Evolutionary conservation across 2,888 invertebrate genomes (phyloP).

Genomic region (Sarcophaga rosellei): DNA sequence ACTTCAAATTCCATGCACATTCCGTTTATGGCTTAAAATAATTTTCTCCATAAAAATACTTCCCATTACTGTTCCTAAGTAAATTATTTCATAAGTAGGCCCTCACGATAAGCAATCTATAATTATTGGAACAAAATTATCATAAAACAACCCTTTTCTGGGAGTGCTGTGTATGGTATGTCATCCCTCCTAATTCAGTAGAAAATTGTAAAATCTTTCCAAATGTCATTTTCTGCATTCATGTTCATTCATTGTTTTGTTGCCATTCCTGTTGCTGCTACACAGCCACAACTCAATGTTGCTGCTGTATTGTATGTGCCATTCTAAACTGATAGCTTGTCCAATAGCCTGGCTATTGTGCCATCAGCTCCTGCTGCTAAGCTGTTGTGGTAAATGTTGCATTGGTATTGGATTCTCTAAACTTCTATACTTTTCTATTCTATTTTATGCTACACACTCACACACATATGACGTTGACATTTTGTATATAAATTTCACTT

Average conservation of each 20-base stretch:
- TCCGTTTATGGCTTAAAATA: too few relatives aligned
- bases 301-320: not conserved
- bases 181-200: too few relatives aligned
- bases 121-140: too few relatives aligned
- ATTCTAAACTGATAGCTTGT: not conserved
- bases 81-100: too few relatives aligned
- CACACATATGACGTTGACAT: conserved; percentile 58
- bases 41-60: too few relatives aligned
- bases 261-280: not conserved
- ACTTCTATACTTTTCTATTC: not conserved
- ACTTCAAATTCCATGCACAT: too few relatives aligned
- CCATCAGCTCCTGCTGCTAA: not conserved
- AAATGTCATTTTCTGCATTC: conserved; percentile 51
- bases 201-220: conserved; percentile 17
- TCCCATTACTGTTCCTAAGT: too few relatives aligned
- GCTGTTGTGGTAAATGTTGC: conserved; percentile 36
- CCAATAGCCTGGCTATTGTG: not conserved
- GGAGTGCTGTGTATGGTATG: too few relatives aligned
- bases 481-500: conserved; percentile 35
- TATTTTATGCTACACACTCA: not conserved
- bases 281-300: not conserved
- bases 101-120: too few relatives aligned
- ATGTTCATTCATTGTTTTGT: conserved; percentile 30
- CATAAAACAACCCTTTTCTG: too few relatives aligned
- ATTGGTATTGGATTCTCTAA: not conserved